These are phyloP conservation scores for Drosophila kokeensis DNA, from an alignment of 2,888 invertebrate species.

Conservation along the genomic window DNA sequence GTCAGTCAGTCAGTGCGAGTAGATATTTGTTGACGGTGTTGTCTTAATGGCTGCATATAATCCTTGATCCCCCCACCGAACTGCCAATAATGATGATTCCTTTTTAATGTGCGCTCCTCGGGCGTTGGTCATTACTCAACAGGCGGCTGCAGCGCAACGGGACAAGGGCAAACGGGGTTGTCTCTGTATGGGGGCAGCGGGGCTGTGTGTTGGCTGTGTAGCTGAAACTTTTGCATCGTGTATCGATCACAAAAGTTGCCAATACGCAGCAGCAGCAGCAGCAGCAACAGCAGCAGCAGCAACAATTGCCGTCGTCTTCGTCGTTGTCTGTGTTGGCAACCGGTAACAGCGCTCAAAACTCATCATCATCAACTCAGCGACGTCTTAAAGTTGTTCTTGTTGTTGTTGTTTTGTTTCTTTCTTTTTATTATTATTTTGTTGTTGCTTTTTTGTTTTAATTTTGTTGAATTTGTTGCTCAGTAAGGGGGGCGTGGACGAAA, in stretches of 20 bases:
- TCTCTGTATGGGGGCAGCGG: not conserved
- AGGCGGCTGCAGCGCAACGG: not conserved
- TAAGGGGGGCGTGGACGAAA: conserved; percentile 82
- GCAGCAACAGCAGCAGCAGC: not conserved
- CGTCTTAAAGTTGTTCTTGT: conserved; percentile 26
- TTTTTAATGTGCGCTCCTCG: conserved; percentile 81
- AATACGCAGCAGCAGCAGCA: conserved; percentile 50
- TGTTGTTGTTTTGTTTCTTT: not conserved
- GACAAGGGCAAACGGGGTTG: not conserved
- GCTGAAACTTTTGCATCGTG: conserved; percentile 68
- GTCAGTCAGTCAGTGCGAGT: conserved; percentile 29
- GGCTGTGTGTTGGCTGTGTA: not conserved
- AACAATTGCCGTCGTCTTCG: conserved; percentile 2
- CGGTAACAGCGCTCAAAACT: conserved; percentile 56
- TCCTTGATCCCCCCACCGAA: conserved; percentile 62
- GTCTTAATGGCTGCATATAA: conserved; percentile 59
- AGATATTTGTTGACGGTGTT: conserved; percentile 53
- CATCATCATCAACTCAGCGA: conserved; percentile 73
- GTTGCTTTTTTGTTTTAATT: conserved; percentile 1
- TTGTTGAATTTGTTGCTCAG: conserved; percentile 8
- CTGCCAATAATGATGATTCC: conserved; percentile 83
- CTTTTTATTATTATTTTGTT: conserved; percentile 28
- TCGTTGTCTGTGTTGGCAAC: not conserved
- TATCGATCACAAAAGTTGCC: conserved; percentile 80
- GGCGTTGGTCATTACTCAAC: conserved; percentile 75